Evolutionary conservation across 1,140 invertebrate genomes (phyloP).

Genomic region (Aphelenchoides besseyi): DNA sequence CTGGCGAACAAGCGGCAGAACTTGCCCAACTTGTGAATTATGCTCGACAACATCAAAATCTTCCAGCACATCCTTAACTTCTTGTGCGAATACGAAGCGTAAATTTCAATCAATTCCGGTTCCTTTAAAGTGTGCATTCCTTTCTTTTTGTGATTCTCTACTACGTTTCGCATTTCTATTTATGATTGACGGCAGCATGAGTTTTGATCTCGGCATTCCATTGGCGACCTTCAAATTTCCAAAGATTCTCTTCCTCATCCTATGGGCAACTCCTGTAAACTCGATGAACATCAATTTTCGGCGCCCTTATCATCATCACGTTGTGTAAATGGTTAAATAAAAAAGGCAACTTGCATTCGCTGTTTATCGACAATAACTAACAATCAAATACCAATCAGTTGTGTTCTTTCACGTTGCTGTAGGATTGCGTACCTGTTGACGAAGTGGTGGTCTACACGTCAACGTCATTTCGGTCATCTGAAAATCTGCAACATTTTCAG

Average conservation of each 20-base stretch:
- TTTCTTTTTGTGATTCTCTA: neutral
- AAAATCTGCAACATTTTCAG: neutral
- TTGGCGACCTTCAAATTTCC: slow-evolving; percentile 1
- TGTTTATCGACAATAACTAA: too few relatives aligned
- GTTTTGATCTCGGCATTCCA: neutral
- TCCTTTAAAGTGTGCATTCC: neutral
- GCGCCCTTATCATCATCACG: neutral
- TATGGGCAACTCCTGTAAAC: neutral
- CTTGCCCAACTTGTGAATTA: neutral
- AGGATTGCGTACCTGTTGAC: too few relatives aligned
- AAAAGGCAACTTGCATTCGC: neutral
- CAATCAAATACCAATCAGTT: too few relatives aligned
- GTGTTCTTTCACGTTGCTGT: too few relatives aligned
- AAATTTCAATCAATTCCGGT: neutral
- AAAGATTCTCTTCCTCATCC: neutral
- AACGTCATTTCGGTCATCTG: neutral
- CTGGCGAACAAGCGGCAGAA: neutral
- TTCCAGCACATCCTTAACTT: neutral
- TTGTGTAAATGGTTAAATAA: slow-evolving; percentile 1
- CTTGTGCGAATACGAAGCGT: neutral
- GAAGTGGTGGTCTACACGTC: neutral
- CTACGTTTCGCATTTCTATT: neutral
- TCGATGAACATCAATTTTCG: neutral
- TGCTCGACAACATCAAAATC: slow-evolving; percentile 3
- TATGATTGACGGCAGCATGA: neutral